Base-by-base conservation (phyloP, 2,797 vertebrate genomes). In the Coreius guichenoti region DNA sequence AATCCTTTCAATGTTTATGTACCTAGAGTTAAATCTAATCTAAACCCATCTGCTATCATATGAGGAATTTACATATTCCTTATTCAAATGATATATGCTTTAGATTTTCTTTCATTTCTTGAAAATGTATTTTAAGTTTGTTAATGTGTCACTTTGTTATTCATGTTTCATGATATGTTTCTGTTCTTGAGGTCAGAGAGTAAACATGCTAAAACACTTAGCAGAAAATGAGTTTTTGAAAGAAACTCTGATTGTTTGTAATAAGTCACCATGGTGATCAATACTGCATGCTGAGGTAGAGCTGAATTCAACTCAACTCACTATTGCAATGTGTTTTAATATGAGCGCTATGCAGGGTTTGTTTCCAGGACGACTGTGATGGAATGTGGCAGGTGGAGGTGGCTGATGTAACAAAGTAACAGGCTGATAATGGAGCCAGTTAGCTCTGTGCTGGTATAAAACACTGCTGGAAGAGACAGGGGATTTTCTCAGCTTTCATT, bases 311-410 rank as follows among this genome's bases (percentile, higher is more conserved):
- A 8, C 39, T 39, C 8, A 39, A 12, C 72, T 77, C n/a, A 36
- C 36, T 76, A 83, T 65, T 81, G 51, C 36, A 39, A 68, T 61
- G 31, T 61, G 68, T 54, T 81, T 83, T 81, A 82, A 85, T 83
- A 84, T 67, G 45, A 81, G 65, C 78, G 74, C 86, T 65, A 54
- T 54, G 14, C 69, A 21, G 26, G 39, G 61, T 33, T 23, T 73
- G 87, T 89, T 87, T 87, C 82, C 88, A 67, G 45, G 77, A 88
- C 77, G 74, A 85, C 85, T 68, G 80, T 86, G 83, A 89, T 88
- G 56, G 68, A 89, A 88, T 87, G 67, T 90, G 88, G 80, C 87
- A 84, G 74, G 63, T 82, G 79, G 83, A 82, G 36, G 69, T 69
- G 81, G 76, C 74, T 88, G 86, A 65, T 73, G 72, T 63, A 81